Percentiles rank a stretch among this genome's conserved stretches.
phyloP scores from a whole-genome alignment of 64 coral and sea anemone genomes.

The Porites australiensis region DNA sequence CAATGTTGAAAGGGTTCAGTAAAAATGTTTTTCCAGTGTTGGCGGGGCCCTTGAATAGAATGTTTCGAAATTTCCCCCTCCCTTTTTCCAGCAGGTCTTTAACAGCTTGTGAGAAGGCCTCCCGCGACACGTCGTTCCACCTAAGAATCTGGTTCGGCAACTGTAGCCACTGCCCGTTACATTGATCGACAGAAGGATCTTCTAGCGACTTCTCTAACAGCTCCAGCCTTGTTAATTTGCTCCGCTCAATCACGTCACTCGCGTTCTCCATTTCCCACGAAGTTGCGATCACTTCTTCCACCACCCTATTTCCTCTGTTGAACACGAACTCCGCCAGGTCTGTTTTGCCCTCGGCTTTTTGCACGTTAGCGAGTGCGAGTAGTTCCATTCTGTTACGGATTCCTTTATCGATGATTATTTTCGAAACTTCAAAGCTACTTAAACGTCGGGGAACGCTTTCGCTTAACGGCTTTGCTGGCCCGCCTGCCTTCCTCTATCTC shows the following conservation, averaged over 20 bases:
- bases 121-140: neutral
- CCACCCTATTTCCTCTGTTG: conserved; percentile 38
- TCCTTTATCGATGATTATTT: neutral
- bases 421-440: too few relatives aligned
- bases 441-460: too few relatives aligned
- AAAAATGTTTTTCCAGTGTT: conserved; percentile 54
- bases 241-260: neutral
- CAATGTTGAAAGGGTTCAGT: conserved; percentile 18
- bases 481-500: neutral
- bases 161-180: conserved; percentile 15
- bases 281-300: conserved; percentile 16
- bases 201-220: neutral
- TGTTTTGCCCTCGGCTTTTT: conserved; percentile 62
- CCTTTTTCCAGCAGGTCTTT: neutral
- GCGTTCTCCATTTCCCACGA: conserved; percentile 31
- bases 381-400: neutral
- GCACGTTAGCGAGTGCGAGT: conserved; percentile 12
- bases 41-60: neutral
- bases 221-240: neutral
- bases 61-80: conserved; percentile 38
- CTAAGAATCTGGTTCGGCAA: neutral
- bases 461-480: too few relatives aligned
- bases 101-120: conserved; percentile 11
- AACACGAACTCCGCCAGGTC: conserved; percentile 70
- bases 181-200: neutral